Base-by-base conservation (phyloP, 2,888 invertebrate species). In the Epirrhoe tristata region DNA sequence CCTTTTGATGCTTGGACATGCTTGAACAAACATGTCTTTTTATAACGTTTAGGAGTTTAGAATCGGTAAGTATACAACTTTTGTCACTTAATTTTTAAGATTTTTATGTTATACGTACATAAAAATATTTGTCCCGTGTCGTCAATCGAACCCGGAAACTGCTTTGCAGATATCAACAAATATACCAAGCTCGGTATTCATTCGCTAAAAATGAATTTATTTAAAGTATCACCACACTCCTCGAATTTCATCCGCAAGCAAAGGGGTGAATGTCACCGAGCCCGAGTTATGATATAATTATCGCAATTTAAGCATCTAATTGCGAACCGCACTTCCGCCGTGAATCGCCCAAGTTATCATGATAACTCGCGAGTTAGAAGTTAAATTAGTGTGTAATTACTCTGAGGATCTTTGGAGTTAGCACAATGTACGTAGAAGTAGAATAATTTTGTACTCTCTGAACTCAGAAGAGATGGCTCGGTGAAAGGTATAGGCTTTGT, bases 221-320 rank as follows among this genome's bases (percentile, higher is more conserved):
- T 58, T 31, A 51, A 46, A 51, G 58, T 54, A 34, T 51, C 16
- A 63, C n/a, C 58, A 59, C 51, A 59, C 46, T 39, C 51, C 16
- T 4, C n/a, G 32, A 53, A 48, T 58, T 14, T 24, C 34, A 39
- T 46, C 46, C 31, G 48, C 61, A 55, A 36, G 64, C 64, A 61
- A 65, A 68, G 64, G 62, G 55, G 61, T 56, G 46, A 58, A 68
- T 62, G 64, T 59, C 65, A 52, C 58, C 32, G 50, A 56, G 39
- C 61, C 39, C 54, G 55, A 68, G 61, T 68, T 68, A 69, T 69
- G 68, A 69, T 62, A 62, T 69, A 65, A 69, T 69, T 69, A 69
- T 69, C 65, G 56, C 59, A 69, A 65, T 69, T 65, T 69, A 59
- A 59, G 55, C 65, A 69, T 65, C 65, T 62, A 69, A 65, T 69